Percentiles rank a stretch among this genome's conserved stretches.
Conservation (phyloP, 1,140 invertebrate species). For the Caenorhabditis brenneri region DNA sequence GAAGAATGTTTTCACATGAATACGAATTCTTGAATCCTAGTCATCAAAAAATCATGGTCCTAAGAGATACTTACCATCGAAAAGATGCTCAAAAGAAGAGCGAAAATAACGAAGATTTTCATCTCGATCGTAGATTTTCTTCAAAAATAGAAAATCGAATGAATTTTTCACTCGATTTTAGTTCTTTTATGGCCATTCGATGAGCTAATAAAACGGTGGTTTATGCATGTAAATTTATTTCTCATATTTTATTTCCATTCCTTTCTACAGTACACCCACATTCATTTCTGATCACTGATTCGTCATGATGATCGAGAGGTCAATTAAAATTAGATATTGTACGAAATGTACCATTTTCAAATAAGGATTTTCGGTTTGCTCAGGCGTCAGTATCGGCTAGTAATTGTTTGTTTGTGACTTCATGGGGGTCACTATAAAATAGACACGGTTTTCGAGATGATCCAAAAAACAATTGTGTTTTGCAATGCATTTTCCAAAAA, state of each 20-base stretch:
- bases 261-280: not conserved
- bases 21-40: too few relatives aligned
- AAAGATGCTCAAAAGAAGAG: not conserved
- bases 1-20: too few relatives aligned
- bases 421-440: constrained; percentile 34
- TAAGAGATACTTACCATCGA: not conserved
- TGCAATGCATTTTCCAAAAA: not conserved
- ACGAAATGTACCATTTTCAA: constrained; percentile 23
- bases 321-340: constrained; percentile 18
- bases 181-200: not conserved
- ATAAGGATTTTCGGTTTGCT: not conserved
- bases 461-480: constrained; percentile 34
- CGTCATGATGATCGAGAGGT: constrained; percentile 24
- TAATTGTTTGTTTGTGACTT: constrained; percentile 39
- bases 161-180: not conserved
- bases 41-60: too few relatives aligned
- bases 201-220: not conserved
- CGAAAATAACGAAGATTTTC: not conserved
- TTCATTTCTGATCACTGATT: not conserved
- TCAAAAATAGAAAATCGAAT: not conserved
- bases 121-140: not conserved
- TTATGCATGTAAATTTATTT: not conserved
- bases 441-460: not conserved
- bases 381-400: not conserved
- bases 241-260: not conserved